phyloP scores from a whole-genome alignment of 2,888 invertebrate species.

The Erebia palarica region DNA sequence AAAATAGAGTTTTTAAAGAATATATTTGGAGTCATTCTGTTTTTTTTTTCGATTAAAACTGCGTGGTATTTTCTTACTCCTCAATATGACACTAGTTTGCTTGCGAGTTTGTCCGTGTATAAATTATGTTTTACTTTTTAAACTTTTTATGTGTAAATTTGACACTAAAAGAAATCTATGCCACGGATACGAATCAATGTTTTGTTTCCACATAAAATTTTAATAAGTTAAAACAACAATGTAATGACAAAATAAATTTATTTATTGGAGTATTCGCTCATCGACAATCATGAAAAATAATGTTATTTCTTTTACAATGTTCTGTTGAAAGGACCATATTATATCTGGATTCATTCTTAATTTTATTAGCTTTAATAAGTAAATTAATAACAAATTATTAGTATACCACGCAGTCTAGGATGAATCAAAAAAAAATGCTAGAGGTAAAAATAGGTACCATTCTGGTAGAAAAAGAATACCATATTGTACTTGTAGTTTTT shows the following conservation, averaged over 20 bases:
- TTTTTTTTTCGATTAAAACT: conserved; percentile 2
- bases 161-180: background rate
- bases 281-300: too few species aligned
- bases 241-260: too few species aligned
- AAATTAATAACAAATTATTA: background rate
- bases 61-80: background rate
- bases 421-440: conserved; percentile 1
- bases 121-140: background rate
- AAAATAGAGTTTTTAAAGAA: conserved; percentile 24
- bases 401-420: background rate
- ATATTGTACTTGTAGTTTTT: conserved; percentile 1
- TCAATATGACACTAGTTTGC: background rate
- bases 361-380: background rate
- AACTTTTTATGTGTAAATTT: too few species aligned
- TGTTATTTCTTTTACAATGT: too few species aligned
- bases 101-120: too few species aligned
- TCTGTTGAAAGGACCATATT: too few species aligned
- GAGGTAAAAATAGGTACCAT: conserved; percentile 8
- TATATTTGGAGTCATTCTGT: background rate
- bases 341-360: too few species aligned
- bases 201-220: too few species aligned
- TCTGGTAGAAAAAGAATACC: conserved; percentile 22
- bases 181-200: too few species aligned
- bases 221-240: too few species aligned
- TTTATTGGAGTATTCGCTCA: too few species aligned